Conservation (phyloP, 2,113 vertebrate genomes). For the Guaruba guarouba region DNA sequence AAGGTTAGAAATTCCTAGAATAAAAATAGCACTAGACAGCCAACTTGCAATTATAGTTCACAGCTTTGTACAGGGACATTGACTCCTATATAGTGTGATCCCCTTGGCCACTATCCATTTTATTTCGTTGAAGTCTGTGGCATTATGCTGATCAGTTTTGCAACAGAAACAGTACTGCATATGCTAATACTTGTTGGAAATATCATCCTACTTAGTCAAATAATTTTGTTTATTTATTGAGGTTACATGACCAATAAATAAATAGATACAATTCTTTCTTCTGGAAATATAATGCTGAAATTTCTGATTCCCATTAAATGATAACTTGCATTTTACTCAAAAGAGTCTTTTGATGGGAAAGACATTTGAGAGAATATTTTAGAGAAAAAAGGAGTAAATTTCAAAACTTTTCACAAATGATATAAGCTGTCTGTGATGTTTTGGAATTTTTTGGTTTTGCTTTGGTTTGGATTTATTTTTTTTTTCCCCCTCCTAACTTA, state of each 20-base stretch:
- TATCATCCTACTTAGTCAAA: neutral
- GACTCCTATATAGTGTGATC: neutral
- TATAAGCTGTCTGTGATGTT: neutral
- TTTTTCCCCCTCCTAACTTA: neutral
- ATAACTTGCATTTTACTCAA: neutral
- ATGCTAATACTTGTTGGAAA: neutral
- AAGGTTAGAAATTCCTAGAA: neutral
- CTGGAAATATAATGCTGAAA: neutral
- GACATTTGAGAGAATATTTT: neutral
- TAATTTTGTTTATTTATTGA: neutral
- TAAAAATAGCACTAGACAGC: neutral
- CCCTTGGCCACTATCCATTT: neutral
- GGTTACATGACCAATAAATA: neutral
- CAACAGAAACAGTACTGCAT: neutral
- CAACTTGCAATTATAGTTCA: neutral
- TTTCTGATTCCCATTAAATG: neutral
- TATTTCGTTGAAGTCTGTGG: neutral
- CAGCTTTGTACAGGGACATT: neutral
- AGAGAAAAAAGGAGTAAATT: neutral
- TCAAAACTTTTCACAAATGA: neutral
- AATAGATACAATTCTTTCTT: neutral
- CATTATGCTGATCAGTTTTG: neutral
- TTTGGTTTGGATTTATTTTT: neutral
- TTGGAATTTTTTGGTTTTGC: neutral
- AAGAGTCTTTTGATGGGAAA: neutral